Evolutionary conservation across 2,888 invertebrate genomes (phyloP).

Genomic region (Eupsilia transversa): DNA sequence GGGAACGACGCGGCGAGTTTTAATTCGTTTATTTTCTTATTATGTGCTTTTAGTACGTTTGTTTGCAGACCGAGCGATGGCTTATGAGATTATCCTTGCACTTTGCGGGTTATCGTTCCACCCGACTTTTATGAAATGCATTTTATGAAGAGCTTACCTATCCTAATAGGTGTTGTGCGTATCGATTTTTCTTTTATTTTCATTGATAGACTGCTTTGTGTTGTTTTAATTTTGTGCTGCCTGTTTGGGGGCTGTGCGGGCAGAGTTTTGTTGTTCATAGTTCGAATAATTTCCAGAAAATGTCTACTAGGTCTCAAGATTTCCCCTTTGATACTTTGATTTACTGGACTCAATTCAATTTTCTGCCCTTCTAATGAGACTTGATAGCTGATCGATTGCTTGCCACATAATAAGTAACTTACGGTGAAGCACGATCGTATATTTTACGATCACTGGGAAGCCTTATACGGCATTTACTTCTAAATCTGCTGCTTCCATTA

Average conservation of each 20-base stretch:
- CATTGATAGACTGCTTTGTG: background rate
- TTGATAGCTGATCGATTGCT: constrained; percentile 17
- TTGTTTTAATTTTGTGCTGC: background rate
- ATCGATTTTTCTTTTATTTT: constrained; percentile 19
- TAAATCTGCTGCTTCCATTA: background rate
- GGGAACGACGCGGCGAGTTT: constrained; percentile 80
- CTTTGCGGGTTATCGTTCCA: constrained; percentile 70
- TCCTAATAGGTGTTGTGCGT: constrained; percentile 16
- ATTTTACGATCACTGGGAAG: background rate
- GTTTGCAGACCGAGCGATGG: constrained; percentile 72
- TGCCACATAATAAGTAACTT: constrained; percentile 28
- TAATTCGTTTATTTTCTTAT: constrained; percentile 80
- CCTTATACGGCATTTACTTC: constrained; percentile 25
- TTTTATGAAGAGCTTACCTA: constrained; percentile 35
- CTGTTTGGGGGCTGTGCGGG: too few relatives aligned
- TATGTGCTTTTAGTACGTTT: constrained; percentile 72
- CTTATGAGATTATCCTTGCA: constrained; percentile 82
- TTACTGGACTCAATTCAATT: background rate
- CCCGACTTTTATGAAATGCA: constrained; percentile 49
- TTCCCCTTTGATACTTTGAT: background rate
- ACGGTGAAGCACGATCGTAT: background rate
- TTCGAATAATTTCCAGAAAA: background rate
- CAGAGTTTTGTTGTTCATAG: background rate
- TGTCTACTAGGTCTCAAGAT: background rate
- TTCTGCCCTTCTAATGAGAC: constrained; percentile 1